Evolutionary conservation across 2,888 invertebrate genomes (phyloP).

Genomic region (Pristionchus entomophagus): DNA sequence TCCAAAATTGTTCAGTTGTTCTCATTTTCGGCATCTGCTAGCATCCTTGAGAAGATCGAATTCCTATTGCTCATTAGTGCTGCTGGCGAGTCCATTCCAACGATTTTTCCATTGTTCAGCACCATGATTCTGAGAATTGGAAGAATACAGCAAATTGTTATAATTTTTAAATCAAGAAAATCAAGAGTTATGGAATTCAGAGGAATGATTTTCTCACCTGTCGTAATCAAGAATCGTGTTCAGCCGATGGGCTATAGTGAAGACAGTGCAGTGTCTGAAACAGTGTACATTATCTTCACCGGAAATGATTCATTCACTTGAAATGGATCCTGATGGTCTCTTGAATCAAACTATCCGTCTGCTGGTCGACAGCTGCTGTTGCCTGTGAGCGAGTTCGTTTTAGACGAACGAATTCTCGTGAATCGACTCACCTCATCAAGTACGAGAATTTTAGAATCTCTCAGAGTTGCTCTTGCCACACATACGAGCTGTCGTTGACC

Average conservation of each 20-base stretch:
- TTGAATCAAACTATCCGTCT: constrained; percentile 37
- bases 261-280: constrained; percentile 36
- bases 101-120: constrained; percentile 77
- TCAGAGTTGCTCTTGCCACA: constrained; percentile 12
- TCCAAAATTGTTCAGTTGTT: neutral
- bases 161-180: neutral
- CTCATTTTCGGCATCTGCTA: constrained; percentile 75
- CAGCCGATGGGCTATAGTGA: constrained; percentile 47
- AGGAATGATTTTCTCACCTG: neutral
- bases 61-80: constrained; percentile 74
- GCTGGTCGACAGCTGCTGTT: constrained; percentile 34
- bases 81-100: constrained; percentile 77
- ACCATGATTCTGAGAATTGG: constrained; percentile 76
- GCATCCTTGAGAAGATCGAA: constrained; percentile 77
- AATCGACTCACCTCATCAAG: constrained; percentile 12
- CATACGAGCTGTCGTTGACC: constrained; percentile 39
- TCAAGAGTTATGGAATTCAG: neutral
- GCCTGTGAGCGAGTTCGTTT: neutral
- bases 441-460: constrained; percentile 23
- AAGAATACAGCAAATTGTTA: neutral
- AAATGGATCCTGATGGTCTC: constrained; percentile 35
- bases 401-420: neutral
- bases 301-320: neutral
- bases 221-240: constrained; percentile 46
- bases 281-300: neutral